These are phyloP conservation scores for Didymodactylos carnosus DNA, from an alignment of 2,888 invertebrate genomes.

Conservation along the genomic window DNA sequence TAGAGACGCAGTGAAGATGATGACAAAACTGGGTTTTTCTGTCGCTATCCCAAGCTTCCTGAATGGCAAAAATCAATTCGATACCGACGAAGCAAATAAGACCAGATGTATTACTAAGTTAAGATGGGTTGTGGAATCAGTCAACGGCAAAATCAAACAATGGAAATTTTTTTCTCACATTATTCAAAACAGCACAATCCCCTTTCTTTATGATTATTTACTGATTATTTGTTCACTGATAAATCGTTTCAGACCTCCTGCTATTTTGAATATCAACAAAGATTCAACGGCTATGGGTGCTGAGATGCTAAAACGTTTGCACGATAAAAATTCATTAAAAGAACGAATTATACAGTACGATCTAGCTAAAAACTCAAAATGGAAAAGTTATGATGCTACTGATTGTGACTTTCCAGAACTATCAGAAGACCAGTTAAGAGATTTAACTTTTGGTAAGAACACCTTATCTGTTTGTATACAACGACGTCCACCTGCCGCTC, in stretches of 20 bases:
- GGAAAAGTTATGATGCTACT: background rate
- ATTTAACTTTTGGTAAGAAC: background rate
- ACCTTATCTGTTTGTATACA: background rate
- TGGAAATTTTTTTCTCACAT: background rate
- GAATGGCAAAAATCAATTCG: background rate
- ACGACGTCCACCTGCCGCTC: background rate
- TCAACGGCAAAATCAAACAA: background rate
- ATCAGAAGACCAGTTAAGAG: background rate
- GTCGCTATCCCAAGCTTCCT: background rate
- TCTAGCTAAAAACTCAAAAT: background rate
- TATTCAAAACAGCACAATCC: background rate
- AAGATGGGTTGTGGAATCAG: background rate
- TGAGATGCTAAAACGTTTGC: background rate
- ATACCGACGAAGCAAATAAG: background rate
- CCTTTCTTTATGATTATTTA: background rate
- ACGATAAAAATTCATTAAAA: background rate
- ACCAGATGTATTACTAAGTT: background rate
- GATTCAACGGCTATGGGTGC: background rate
- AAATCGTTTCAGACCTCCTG: background rate
- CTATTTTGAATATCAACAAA: background rate
- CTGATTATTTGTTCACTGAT: background rate
- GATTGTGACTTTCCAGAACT: background rate
- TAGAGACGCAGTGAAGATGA: background rate
- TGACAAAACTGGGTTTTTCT: background rate
- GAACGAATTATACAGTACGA: background rate